phyloP scores from a whole-genome alignment of 2,113 vertebrate genomes.

The Pollachius pollachius region DNA sequence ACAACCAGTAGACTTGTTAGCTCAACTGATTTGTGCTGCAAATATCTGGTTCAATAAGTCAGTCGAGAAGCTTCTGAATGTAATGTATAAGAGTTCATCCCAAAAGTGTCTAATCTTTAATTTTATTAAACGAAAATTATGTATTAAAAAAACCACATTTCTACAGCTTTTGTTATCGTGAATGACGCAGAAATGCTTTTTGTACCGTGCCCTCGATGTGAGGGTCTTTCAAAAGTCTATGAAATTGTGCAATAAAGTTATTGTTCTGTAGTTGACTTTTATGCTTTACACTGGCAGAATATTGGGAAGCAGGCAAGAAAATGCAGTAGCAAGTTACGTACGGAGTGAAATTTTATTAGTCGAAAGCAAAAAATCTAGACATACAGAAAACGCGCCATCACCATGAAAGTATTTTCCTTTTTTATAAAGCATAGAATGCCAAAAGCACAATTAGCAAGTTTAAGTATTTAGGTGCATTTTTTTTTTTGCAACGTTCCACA shows the following conservation, averaged over 20 bases:
- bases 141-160: constrained; percentile 12
- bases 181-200: constrained; percentile 7
- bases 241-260: constrained; percentile 34
- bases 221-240: constrained; percentile 7
- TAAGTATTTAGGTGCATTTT: constrained; percentile 58
- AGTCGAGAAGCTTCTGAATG: constrained; percentile 44
- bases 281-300: background rate
- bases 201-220: constrained; percentile 8
- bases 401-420: constrained; percentile 37
- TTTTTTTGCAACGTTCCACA: constrained; percentile 63
- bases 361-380: constrained; percentile 62
- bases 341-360: constrained; percentile 63
- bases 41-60: constrained; percentile 5
- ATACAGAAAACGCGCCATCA: constrained; percentile 56
- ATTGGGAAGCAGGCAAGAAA: background rate
- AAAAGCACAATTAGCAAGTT: constrained; percentile 65
- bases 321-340: constrained; percentile 11
- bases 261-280: background rate
- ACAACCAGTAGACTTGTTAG: background rate
- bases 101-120: constrained; percentile 4
- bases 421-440: constrained; percentile 64
- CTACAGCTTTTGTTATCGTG: constrained; percentile 22
- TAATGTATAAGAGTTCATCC: constrained; percentile 50
- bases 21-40: background rate
- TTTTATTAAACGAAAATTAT: constrained; percentile 54